These are phyloP conservation scores for Synergus itoensis DNA, from an alignment of 2,888 invertebrate species.

Conservation along the genomic window DNA sequence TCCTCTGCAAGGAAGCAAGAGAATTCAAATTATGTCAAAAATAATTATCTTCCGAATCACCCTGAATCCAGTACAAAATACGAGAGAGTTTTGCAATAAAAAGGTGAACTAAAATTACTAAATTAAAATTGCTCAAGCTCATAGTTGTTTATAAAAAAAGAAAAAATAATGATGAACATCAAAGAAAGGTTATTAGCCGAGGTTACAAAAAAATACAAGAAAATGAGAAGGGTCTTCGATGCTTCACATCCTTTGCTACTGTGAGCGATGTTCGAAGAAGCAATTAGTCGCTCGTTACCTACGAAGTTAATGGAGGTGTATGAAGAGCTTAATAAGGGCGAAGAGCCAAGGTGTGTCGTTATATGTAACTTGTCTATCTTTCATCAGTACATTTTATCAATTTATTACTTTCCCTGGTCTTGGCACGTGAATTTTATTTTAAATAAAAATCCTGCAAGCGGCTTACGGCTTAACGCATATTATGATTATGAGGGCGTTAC, in stretches of 20 bases:
- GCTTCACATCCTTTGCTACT: not conserved
- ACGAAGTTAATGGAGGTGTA: conserved; percentile 43
- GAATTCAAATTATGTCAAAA: too few species aligned
- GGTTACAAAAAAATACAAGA: not conserved
- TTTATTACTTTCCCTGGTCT: not conserved
- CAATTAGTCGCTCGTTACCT: conserved; percentile 46
- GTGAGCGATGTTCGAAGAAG: conserved; percentile 37
- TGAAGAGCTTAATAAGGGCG: conserved; percentile 22
- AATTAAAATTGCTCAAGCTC: not conserved
- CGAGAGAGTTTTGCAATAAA: not conserved
- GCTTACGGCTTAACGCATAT: not conserved
- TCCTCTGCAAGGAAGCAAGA: too few species aligned
- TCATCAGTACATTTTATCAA: not conserved
- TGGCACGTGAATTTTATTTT: not conserved
- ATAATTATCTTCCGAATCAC: not conserved
- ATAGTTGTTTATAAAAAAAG: not conserved
- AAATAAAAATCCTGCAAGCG: not conserved
- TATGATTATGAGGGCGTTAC: not conserved
- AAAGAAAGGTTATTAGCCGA: not conserved
- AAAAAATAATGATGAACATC: not conserved
- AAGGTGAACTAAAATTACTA: not conserved
- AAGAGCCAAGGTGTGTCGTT: not conserved
- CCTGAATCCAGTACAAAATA: not conserved
- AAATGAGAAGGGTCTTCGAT: not conserved
- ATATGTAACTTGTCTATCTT: conserved; percentile 1